Conservation (phyloP, 2,888 invertebrate genomes). For the Eueremaeus valkanovi region DNA sequence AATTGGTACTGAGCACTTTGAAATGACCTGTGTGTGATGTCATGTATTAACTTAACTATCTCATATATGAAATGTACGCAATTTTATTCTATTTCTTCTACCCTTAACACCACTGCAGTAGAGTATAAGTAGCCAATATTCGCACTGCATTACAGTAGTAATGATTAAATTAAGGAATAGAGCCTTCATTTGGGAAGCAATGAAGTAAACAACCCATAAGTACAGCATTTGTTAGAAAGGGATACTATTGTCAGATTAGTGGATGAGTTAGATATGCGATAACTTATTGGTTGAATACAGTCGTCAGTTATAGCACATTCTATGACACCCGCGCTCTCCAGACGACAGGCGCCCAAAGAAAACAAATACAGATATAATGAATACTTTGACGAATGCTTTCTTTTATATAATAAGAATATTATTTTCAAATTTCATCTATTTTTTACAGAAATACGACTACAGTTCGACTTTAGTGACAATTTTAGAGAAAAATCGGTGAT, state of each 20-base stretch:
- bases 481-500: background rate
- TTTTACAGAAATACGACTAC: background rate
- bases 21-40: no score
- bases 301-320: background rate
- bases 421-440: background rate
- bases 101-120: no score
- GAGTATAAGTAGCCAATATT: no score
- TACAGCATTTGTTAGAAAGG: background rate
- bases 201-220: background rate
- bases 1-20: no score
- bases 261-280: background rate
- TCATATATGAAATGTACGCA: no score
- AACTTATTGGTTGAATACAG: background rate
- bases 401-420: background rate
- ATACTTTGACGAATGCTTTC: background rate
- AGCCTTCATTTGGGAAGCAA: no score
- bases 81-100: no score
- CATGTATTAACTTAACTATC: no score
- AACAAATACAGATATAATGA: background rate
- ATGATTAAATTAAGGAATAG: no score
- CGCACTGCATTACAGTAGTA: no score
- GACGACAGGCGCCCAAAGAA: slow-evolving; percentile 18
- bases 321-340: slow-evolving; percentile 24
- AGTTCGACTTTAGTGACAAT: background rate
- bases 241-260: no score